Evolutionary conservation across 1,140 invertebrate genomes (phyloP), one percentile per base, ranked within the genome.

Genomic region (Zaprionus davidi): DNA sequence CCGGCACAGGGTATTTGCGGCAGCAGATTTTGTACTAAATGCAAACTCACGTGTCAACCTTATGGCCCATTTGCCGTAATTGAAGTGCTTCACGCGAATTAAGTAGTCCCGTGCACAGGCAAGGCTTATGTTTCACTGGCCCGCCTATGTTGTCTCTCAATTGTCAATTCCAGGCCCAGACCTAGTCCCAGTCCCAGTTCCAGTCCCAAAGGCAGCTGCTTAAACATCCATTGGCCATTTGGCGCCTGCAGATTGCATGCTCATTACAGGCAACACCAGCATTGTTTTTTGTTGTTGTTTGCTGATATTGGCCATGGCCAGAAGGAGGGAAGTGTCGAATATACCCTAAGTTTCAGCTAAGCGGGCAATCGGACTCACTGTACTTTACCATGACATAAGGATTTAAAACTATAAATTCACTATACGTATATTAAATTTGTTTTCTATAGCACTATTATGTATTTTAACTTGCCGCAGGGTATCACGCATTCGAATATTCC

Each of bases 191-290:
- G 7, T 55, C 5, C 57, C 57, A 49, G 26, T 12, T 22, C 15
- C 51, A 17, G 15, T 72, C 60, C 70, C 83, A 78, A 66, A 57
- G 73, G 67, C 83, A 86, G 77, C 83, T 82, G 83, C 65, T 62
- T 66, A 86, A 86, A 84, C 67, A 84, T 66, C 69, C 59, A 80
- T 70, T 73, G 68, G 53, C 63, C 72, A 69, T 69, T 80, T 58
- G 51, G 44, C 59, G 51, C 62, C 78, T 53, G 57, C 63, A 72
- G 68, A 76, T 58, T 55, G 44, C 64, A 79, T 64, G 64, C 41
- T 62, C 69, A 76, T 68, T 71, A 72, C 46, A 55, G 57, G 5
- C 46, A 63, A 64, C 46, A 55, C 62, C 60, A 74, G 66, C 72
- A 75, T 71, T 71, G 51, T 75, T 63, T 60, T 22, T 60, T 66